Evolutionary conservation across 2,888 invertebrate genomes (phyloP).

Genomic region (Podabrus alpinus): DNA sequence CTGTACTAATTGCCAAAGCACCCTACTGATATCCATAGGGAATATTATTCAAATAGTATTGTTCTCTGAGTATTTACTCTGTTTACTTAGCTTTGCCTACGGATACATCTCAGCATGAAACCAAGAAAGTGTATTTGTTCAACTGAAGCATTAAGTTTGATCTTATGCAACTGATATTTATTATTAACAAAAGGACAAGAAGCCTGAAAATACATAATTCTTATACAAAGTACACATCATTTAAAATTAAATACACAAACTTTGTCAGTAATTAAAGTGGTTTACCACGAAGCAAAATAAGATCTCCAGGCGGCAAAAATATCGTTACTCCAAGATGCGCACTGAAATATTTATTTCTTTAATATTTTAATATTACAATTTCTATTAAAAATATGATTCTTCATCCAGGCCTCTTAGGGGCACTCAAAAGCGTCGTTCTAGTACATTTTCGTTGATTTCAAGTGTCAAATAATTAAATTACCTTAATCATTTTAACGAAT

Average conservation of each 20-base stretch:
- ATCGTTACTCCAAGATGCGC: background rate
- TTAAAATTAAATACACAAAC: background rate
- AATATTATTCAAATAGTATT: slow-evolving; percentile 7
- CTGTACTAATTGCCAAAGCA: slow-evolving; percentile 7
- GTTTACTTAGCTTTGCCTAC: slow-evolving; percentile 6
- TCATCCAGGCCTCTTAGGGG: background rate
- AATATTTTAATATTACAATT: background rate
- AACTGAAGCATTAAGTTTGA: slow-evolving; percentile 14
- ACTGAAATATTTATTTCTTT: no score
- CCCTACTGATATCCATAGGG: slow-evolving; percentile 12
- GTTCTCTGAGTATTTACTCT: slow-evolving; percentile 10
- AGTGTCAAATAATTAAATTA: background rate
- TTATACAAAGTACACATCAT: background rate
- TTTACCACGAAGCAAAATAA: background rate
- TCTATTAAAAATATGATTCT: background rate
- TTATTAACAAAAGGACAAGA: background rate
- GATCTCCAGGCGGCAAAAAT: background rate
- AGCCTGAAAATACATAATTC: background rate
- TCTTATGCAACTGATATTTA: slow-evolving; percentile 4
- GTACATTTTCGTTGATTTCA: background rate
- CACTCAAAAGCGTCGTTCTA: background rate
- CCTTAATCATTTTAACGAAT: background rate
- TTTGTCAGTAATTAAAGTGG: background rate
- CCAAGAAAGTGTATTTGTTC: slow-evolving; percentile 12
- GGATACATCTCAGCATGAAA: slow-evolving; percentile 9